These are phyloP conservation scores for Tringa solitaria DNA, from an alignment of 2,113 vertebrate genomes.

Conservation along the genomic window DNA sequence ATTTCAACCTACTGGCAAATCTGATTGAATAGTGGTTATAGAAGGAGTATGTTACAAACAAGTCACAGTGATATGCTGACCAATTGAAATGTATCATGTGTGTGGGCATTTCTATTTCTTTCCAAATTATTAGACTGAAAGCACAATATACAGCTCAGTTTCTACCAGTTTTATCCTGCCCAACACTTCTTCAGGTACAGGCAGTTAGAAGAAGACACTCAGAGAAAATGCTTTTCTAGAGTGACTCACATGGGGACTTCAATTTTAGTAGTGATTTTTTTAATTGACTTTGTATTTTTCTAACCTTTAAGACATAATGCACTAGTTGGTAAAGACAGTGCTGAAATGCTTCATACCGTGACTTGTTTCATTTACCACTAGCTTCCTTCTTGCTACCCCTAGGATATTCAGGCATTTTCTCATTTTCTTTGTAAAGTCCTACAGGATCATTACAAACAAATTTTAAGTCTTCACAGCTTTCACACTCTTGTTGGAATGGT, in stretches of 20 bases:
- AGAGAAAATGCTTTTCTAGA: neutral
- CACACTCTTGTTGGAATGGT: neutral
- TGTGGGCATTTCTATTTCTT: neutral
- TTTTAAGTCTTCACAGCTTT: neutral
- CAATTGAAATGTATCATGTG: neutral
- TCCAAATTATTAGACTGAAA: neutral
- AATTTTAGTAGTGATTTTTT: neutral
- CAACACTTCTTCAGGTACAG: neutral
- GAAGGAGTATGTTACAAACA: neutral
- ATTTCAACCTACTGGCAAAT: neutral
- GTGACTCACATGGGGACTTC: neutral
- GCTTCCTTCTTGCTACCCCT: neutral
- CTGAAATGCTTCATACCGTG: slow-evolving; percentile 29
- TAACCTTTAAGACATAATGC: neutral
- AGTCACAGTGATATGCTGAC: neutral
- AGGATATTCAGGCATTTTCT: neutral
- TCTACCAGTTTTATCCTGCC: neutral
- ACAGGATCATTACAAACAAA: neutral
- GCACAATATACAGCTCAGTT: neutral
- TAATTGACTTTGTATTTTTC: neutral
- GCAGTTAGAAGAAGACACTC: neutral
- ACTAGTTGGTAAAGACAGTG: neutral
- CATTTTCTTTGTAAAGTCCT: neutral
- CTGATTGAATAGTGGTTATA: neutral
- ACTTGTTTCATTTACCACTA: slow-evolving; percentile 33